These are phyloP conservation scores for Mycteria americana DNA, from an alignment of 2,797 vertebrate genomes.

Conservation along the genomic window DNA sequence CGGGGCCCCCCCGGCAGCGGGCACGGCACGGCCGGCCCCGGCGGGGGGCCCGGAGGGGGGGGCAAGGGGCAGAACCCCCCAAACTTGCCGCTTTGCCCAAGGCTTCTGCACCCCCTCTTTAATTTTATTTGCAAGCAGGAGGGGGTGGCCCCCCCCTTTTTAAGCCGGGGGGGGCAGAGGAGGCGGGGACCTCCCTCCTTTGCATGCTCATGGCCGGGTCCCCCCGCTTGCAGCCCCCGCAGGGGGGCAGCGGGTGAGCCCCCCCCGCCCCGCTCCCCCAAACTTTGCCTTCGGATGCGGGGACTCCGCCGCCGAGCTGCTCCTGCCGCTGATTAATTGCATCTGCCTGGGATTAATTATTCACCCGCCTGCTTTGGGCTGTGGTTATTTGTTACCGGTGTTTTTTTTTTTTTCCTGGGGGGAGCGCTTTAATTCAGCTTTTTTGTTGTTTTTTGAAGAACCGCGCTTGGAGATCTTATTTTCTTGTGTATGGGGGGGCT, in stretches of 20 bases:
- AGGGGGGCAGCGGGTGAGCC: not conserved
- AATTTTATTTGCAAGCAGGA: not conserved
- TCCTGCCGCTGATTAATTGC: constrained; percentile 17
- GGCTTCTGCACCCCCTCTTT: not conserved
- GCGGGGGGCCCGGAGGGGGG: not conserved
- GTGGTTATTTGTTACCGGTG: not conserved
- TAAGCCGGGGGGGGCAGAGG: not conserved
- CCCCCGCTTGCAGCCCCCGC: not conserved
- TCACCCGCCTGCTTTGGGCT: not conserved
- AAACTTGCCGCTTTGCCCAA: not conserved
- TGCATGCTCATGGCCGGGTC: not conserved
- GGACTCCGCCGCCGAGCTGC: not conserved
- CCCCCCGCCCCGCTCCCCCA: not conserved
- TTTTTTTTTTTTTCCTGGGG: not conserved
- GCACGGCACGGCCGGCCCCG: not conserved
- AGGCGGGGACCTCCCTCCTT: not conserved
- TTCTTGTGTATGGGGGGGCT: not conserved
- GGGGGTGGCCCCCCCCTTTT: not conserved
- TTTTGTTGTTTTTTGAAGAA: not conserved
- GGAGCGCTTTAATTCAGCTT: not conserved
- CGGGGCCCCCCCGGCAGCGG: not conserved
- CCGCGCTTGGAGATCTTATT: not conserved
- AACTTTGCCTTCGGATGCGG: constrained; percentile 39
- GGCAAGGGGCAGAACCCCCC: not conserved
- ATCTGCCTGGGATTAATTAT: constrained; percentile 46